Conservation (phyloP, 2,113 vertebrate species). For the Pithys albifrons region DNA sequence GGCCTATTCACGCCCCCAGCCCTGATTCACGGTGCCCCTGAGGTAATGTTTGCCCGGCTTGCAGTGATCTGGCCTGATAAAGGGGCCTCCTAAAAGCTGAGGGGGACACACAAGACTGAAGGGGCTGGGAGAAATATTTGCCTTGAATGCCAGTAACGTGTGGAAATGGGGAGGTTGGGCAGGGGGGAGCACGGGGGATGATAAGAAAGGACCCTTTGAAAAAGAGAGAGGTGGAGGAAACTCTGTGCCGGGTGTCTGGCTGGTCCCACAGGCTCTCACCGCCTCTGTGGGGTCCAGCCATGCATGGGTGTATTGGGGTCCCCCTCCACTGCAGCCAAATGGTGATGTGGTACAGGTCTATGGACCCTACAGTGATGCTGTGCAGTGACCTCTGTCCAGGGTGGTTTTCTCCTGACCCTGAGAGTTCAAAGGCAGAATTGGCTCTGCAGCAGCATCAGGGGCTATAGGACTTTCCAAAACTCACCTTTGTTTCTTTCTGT, state of each 20-base stretch:
- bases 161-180: conserved; percentile 35
- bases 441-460: background rate
- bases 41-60: conserved; percentile 71
- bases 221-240: conserved; percentile 31
- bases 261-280: background rate
- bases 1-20: conserved; percentile 64
- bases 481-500: background rate
- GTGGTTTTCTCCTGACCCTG: rapidly evolving
- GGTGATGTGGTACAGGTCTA: background rate
- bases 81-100: conserved; percentile 49
- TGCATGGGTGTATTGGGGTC: background rate
- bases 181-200: background rate
- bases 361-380: background rate
- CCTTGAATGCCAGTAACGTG: conserved; percentile 50
- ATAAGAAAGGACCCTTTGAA: conserved; percentile 63
- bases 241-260: rapidly evolving
- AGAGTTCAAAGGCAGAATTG: background rate
- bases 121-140: conserved; percentile 68
- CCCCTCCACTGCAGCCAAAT: background rate
- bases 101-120: conserved; percentile 12
- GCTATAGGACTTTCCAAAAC: background rate
- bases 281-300: background rate
- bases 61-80: conserved; percentile 54
- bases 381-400: background rate
- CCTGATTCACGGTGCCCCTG: conserved; percentile 62